Evolutionary conservation across 2,113 vertebrate genomes (phyloP).

Genomic region (Cyphotilapia sp.): DNA sequence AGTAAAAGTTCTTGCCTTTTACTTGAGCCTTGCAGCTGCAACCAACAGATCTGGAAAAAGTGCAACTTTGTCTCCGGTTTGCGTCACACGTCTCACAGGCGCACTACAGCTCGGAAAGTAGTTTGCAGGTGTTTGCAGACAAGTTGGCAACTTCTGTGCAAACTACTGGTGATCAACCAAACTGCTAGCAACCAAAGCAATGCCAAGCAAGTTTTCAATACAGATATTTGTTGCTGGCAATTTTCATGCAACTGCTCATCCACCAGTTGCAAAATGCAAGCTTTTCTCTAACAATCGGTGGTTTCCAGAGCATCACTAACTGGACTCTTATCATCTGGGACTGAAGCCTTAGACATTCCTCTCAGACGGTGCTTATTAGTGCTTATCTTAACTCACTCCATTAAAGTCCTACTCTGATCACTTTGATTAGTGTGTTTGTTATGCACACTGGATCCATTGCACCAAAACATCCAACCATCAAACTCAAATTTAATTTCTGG

Average conservation of each 20-base stretch:
- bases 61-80: background rate
- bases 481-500: background rate
- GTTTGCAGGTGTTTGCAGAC: background rate
- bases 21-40: background rate
- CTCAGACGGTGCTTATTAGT: background rate
- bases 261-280: background rate
- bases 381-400: background rate
- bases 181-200: background rate
- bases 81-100: background rate
- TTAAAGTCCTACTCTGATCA: background rate
- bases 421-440: background rate
- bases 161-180: background rate
- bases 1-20: background rate
- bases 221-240: background rate
- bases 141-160: background rate
- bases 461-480: background rate
- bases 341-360: background rate
- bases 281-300: background rate
- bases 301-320: background rate
- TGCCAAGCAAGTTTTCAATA: background rate
- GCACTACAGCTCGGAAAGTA: background rate
- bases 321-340: background rate
- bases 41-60: background rate
- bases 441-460: background rate
- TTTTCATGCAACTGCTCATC: background rate